Evolutionary conservation across 2,113 vertebrate genomes (phyloP).

Genomic region (Seriola quinqueradiata): DNA sequence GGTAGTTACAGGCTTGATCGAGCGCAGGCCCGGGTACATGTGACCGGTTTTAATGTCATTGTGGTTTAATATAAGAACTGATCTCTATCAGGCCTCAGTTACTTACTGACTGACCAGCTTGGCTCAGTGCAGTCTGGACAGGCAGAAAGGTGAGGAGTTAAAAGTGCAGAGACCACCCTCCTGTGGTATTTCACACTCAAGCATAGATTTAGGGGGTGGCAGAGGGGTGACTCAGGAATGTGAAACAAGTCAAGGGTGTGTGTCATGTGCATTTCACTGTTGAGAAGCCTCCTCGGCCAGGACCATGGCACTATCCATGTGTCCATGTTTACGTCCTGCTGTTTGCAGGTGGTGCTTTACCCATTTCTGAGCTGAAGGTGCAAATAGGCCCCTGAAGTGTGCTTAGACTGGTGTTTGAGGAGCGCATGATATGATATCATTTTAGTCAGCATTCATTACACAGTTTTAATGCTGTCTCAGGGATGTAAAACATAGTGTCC

Average conservation of each 20-base stretch:
- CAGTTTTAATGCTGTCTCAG: background rate
- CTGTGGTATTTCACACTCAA: slow-evolving; percentile 76
- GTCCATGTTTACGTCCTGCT: slow-evolving; percentile 66
- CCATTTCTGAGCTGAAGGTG: slow-evolving; percentile 46
- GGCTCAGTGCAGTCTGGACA: slow-evolving; percentile 66
- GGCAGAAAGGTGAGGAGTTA: slow-evolving; percentile 69
- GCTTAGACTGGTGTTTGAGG: slow-evolving; percentile 7
- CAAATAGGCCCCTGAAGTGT: slow-evolving; percentile 29
- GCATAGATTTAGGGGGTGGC: slow-evolving; percentile 70
- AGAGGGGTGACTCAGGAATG: slow-evolving; percentile 69
- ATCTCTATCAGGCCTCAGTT: slow-evolving; percentile 68
- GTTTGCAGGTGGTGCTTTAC: slow-evolving; percentile 41
- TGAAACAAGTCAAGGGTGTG: slow-evolving; percentile 67
- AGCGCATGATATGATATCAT: background rate
- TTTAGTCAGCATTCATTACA: background rate
- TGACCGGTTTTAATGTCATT: slow-evolving; percentile 82
- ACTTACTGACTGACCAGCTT: slow-evolving; percentile 67
- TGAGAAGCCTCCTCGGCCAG: slow-evolving; percentile 35
- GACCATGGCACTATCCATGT: slow-evolving; percentile 42
- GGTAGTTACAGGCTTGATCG: slow-evolving; percentile 59
- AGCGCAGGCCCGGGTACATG: slow-evolving; percentile 64
- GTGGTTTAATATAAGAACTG: slow-evolving; percentile 80
- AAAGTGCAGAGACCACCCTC: slow-evolving; percentile 77
- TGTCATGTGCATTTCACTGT: slow-evolving; percentile 45
- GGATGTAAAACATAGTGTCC: background rate